Base-by-base conservation (phyloP, 2,113 vertebrate species). In the Phyllostomus discolor region DNA sequence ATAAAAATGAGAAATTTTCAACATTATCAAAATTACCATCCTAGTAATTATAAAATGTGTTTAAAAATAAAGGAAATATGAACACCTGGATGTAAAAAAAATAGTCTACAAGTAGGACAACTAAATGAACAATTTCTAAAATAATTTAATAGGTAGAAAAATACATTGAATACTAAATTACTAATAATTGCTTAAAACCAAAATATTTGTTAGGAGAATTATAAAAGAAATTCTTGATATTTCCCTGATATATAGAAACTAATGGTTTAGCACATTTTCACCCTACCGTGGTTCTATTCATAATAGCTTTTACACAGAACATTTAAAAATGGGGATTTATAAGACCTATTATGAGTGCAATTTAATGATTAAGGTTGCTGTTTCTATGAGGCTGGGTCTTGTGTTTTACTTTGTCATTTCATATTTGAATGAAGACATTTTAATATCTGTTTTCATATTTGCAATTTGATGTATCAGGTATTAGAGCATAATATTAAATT, bases 391-490 rank as follows among this genome's bases (percentile, higher is more conserved):
- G 3, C 11, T 80, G 22, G 1, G 43, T 59, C 38, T 57, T 52
- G 6, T 54, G 10, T 81, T 88, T 76, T 80, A 28, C 26, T 69
- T 86, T 82, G 54, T 64, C 54, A 95, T 75, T 91, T 97, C 38
- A 48, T 72, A 84, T 90, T 87, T 86, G 9, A 26, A 50, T 57
- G 48, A 91, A 79, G 17, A 83, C 11, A 72, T 84, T 96, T 91
- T 89, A 96, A 90, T 83, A 59, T 73, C 88, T 95, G 31, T 91
- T 75, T 95, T 75, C 76, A 90, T 66, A 50, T 81, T 89, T 76
- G 5, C 52, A 83, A 41, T 62, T 90, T 84, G 14, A 73, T 50
- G 26, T 70, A 11, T 80, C 33, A 84, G 38, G 59, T 94, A 41
- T 88, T 80, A 88, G 12, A 90, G 10, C 5, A 12, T 50, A 43